Conservation (phyloP, 1,140 invertebrate species). For the Sminthurinus signatus region DNA sequence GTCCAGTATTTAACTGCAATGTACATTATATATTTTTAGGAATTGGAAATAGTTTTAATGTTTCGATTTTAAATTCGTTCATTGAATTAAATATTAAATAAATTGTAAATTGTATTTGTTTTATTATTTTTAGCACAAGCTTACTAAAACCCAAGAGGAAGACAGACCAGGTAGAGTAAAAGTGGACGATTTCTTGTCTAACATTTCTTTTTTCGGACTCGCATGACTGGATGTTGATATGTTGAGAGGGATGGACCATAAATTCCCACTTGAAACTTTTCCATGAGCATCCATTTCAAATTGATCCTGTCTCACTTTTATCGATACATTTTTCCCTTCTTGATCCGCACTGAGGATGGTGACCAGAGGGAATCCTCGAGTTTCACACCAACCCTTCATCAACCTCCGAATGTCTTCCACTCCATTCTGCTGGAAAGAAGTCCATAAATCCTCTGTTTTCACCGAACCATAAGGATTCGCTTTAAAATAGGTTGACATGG, state of each 20-base stretch:
- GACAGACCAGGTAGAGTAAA: background rate
- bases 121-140: background rate
- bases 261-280: too few species aligned
- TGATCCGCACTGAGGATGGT: background rate
- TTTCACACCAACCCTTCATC: background rate
- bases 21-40: background rate
- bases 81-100: background rate
- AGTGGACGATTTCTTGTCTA: background rate
- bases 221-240: too few species aligned
- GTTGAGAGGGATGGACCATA: too few species aligned
- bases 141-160: background rate
- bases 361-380: background rate
- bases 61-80: background rate
- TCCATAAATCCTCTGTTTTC: background rate
- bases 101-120: background rate
- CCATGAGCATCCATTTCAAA: background rate
- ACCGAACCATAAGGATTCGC: background rate
- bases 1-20: conserved; percentile 10
- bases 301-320: background rate
- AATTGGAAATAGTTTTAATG: background rate
- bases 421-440: background rate
- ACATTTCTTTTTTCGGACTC: too few species aligned
- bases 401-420: background rate
- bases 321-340: background rate
- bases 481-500: background rate